These are phyloP conservation scores for Nettapus auritus DNA, from an alignment of 2,113 vertebrate genomes.

Conservation along the genomic window DNA sequence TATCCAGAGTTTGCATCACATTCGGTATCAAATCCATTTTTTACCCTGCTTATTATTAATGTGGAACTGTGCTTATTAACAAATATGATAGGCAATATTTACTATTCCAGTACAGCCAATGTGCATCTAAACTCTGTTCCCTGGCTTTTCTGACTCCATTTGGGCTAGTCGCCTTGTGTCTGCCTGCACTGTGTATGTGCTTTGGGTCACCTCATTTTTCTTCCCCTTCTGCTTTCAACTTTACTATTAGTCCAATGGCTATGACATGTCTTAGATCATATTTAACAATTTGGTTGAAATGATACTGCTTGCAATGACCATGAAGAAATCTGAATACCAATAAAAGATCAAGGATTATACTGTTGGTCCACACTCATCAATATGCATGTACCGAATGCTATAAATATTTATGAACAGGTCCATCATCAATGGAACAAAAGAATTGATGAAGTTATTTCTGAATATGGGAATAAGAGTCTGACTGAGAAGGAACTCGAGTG, in stretches of 20 bases:
- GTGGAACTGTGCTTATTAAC: not conserved
- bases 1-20: not conserved
- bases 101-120: not conserved
- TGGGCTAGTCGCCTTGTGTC: not conserved
- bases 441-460: constrained; percentile 52
- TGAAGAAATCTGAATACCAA: not conserved
- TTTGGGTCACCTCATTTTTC: not conserved
- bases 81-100: not conserved
- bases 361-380: not conserved
- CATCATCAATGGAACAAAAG: constrained; percentile 14
- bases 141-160: not conserved
- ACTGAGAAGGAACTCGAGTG: constrained; percentile 16
- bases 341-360: not conserved
- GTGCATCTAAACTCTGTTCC: not conserved
- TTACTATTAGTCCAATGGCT: not conserved
- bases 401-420: constrained; percentile 47
- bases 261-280: not conserved
- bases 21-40: not conserved
- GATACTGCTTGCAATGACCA: not conserved
- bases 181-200: not conserved
- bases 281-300: not conserved
- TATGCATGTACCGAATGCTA: not conserved
- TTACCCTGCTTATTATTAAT: not conserved
- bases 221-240: not conserved
- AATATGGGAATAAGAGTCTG: constrained; percentile 33